Conservation (phyloP, 2,888 invertebrate genomes). For the Galeopsomyia nigrocyanea region DNA sequence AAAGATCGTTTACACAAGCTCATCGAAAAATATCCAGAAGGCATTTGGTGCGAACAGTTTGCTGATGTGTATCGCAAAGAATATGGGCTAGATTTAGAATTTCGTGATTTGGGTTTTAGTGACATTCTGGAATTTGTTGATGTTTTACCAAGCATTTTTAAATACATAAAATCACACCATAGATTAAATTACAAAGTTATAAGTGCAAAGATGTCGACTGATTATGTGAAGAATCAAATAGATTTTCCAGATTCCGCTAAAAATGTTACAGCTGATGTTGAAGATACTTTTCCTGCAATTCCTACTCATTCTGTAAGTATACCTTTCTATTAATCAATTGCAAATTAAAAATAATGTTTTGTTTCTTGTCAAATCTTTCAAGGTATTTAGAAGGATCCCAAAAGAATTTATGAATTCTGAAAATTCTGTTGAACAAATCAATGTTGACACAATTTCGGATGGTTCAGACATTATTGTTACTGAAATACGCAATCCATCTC, state of each 20-base stretch:
- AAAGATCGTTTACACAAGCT: slow-evolving; percentile 56
- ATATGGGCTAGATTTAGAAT: slow-evolving; percentile 58
- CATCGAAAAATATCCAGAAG: slow-evolving; percentile 58
- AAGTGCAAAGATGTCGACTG: slow-evolving; percentile 4
- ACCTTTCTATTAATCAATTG: not conserved
- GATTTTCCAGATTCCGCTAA: not conserved
- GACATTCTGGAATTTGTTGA: slow-evolving; percentile 38
- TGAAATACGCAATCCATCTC: slow-evolving; percentile 60
- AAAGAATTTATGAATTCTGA: slow-evolving; percentile 54
- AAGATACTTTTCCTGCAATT: slow-evolving; percentile 1
- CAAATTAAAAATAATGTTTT: not conserved
- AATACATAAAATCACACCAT: slow-evolving; percentile 15
- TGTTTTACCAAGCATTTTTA: slow-evolving; percentile 34
- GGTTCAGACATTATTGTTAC: slow-evolving; percentile 54
- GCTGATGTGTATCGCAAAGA: slow-evolving; percentile 56
- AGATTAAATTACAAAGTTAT: slow-evolving; percentile 16
- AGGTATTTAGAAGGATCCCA: slow-evolving; percentile 52
- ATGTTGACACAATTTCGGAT: slow-evolving; percentile 50
- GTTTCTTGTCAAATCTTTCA: slow-evolving; percentile 49
- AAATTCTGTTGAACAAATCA: slow-evolving; percentile 58
- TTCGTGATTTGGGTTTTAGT: slow-evolving; percentile 59
- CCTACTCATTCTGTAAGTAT: slow-evolving; percentile 15
- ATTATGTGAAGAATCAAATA: not conserved
- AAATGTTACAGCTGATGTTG: not conserved
- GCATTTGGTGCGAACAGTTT: slow-evolving; percentile 63